These are phyloP conservation scores for Nothocercus nigrocapillus DNA, from an alignment of 2,113 vertebrate genomes.

Conservation along the genomic window DNA sequence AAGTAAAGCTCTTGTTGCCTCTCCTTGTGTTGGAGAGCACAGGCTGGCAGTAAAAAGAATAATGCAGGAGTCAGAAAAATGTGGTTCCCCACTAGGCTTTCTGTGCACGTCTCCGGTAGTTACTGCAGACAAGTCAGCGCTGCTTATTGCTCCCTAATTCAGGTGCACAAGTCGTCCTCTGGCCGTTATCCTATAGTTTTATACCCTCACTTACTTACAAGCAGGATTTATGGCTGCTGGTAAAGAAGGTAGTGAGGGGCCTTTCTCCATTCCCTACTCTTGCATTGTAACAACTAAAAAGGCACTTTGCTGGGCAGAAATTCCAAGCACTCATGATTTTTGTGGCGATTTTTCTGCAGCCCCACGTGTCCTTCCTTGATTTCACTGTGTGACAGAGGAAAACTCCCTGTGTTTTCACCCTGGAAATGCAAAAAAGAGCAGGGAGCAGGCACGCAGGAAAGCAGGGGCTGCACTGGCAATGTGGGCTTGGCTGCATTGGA, in stretches of 20 bases:
- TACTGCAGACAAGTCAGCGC: neutral
- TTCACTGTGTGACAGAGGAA: neutral
- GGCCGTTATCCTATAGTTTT: neutral
- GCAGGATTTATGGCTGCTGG: conserved; percentile 18
- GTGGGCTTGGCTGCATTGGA: neutral
- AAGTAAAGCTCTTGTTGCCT: neutral
- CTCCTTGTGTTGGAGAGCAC: neutral
- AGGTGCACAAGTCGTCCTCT: neutral
- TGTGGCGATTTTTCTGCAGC: neutral
- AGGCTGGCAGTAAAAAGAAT: neutral
- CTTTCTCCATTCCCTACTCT: neutral
- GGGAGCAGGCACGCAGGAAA: neutral
- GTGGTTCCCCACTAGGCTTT: neutral
- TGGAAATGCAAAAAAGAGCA: neutral
- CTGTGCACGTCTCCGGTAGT: neutral
- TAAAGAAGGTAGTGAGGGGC: conserved; percentile 11
- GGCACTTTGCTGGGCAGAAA: neutral
- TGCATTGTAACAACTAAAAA: neutral
- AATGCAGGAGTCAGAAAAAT: neutral
- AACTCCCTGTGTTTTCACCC: neutral
- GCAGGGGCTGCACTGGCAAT: neutral
- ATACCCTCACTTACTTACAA: neutral
- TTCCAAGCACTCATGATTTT: neutral
- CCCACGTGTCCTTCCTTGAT: neutral
- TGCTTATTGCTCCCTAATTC: neutral